Evolutionary conservation across 2,888 invertebrate genomes (phyloP), one percentile per base, ranked within the genome.

Genomic region (Agrochola lota): DNA sequence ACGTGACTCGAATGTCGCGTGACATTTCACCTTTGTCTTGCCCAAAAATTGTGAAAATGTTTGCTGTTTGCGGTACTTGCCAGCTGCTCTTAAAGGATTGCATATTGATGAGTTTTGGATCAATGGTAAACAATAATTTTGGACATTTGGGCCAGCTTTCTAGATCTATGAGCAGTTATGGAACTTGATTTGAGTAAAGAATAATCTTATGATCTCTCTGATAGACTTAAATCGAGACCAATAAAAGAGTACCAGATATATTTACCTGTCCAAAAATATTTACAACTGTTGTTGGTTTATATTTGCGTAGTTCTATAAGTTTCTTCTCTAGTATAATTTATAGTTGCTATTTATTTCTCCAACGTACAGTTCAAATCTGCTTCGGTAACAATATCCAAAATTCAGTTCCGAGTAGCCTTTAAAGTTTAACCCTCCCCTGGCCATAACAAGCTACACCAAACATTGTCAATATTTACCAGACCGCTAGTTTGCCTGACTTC

Each of bases 1-100:
- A 85, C 94, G 94, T 92, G 94, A 91, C 88, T 80, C 71, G 94
- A 94, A 93, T 94, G 89, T 88, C 80, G 85, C 88, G 83, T 83
- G 83, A 88, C 84, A 74, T 85, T 88, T 88, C 86, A 89, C 89
- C 90, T 89, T 85, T 88, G 89, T 85, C 89, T 86, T 85, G 76
- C 40, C 59, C 57, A 68, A 87, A 85, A 87, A 84, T 76, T 84
- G 78, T 71, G 77, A 75, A 84, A 76, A 84, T 81, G 26, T 78
- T 86, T 72, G 66, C 55, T 72, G 71, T 71, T 63, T 66, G 40
- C 26, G 26, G 12, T 59, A n/a, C 23, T 68, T 70, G 62, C 8
- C 52, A 30, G 55, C n/a, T 70, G 84, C 20, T 74, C 46, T 49
- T 64, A 49, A 63, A 69, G 66, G 23, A 64, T 74, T 74, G 52